phyloP scores from a whole-genome alignment of 2,888 invertebrate genomes.

The Tetrapedia diversipes region DNA sequence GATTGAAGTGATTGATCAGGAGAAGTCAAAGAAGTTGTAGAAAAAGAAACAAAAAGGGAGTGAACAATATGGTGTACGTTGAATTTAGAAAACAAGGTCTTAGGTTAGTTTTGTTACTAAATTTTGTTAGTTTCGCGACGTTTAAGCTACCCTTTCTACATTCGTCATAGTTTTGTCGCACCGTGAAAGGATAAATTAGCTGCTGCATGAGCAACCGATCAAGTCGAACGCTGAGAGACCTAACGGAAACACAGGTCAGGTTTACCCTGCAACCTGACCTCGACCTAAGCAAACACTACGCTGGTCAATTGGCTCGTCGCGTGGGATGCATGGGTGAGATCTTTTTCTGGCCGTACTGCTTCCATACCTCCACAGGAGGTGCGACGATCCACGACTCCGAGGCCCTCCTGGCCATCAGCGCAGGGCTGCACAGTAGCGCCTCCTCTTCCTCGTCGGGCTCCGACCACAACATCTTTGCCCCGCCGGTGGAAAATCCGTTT shows the following conservation, averaged over 20 bases:
- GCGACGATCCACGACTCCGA: conserved; percentile 96
- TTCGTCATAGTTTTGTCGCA: too few relatives aligned
- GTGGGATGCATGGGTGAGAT: too few relatives aligned
- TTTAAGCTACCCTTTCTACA: too few relatives aligned
- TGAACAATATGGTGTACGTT: too few relatives aligned
- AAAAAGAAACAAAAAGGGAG: too few relatives aligned
- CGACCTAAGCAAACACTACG: conserved; percentile 1
- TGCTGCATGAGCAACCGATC: neutral
- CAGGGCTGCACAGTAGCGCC: conserved; percentile 93
- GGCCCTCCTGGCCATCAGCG: conserved; percentile 92
- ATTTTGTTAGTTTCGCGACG: too few relatives aligned
- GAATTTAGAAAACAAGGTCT: too few relatives aligned
- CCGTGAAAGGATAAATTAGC: too few relatives aligned
- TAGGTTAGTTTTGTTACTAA: too few relatives aligned
- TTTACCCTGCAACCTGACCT: neutral
- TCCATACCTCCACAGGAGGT: conserved; percentile 92
- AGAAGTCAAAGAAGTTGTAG: too few relatives aligned
- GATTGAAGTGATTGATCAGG: too few relatives aligned
- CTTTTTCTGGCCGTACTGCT: neutral
- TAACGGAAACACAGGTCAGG: neutral
- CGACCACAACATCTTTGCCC: conserved; percentile 88
- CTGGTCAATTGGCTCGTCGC: neutral
- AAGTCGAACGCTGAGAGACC: neutral
- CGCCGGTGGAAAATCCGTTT: too few relatives aligned
- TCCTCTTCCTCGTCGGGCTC: conserved; percentile 92